Evolutionary conservation across 2,113 vertebrate genomes (phyloP).

Genomic region (Illadopsis cleaveri): DNA sequence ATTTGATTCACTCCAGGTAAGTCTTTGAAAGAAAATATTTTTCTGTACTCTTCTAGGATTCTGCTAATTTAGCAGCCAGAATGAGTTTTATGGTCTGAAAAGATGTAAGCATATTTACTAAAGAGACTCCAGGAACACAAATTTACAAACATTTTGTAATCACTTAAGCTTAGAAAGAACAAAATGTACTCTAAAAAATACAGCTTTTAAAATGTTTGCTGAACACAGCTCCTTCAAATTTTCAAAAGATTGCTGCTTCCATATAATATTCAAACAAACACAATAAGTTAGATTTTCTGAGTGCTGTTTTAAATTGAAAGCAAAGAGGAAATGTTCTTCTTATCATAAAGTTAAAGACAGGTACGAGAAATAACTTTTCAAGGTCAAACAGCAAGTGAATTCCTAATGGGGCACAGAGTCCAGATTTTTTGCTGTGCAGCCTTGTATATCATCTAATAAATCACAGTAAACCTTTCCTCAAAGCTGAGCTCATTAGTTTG

Average conservation of each 20-base stretch:
- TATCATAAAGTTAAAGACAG: background rate
- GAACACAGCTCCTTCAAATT: constrained; percentile 4
- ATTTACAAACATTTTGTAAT: constrained; percentile 58
- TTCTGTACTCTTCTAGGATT: background rate
- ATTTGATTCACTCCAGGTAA: constrained; percentile 9
- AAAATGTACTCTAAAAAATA: constrained; percentile 27
- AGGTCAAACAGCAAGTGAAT: background rate
- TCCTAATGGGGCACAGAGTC: background rate
- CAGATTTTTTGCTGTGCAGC: background rate
- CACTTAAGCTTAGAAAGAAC: constrained; percentile 24
- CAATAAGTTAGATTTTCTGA: background rate
- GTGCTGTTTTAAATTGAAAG: background rate
- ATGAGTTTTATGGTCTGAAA: constrained; percentile 18
- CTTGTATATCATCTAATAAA: background rate
- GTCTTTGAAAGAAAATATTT: constrained; percentile 35
- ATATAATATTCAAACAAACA: background rate
- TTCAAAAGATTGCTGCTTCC: background rate
- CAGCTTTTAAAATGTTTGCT: constrained; percentile 44
- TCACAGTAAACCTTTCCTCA: background rate
- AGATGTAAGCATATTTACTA: constrained; percentile 36
- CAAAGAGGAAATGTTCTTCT: background rate
- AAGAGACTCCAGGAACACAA: constrained; percentile 22
- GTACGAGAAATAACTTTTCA: background rate
- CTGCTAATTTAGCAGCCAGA: constrained; percentile 39
- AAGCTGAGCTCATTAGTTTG: background rate